Evolutionary conservation across 2,888 invertebrate genomes (phyloP), one percentile per base, ranked within the genome.

Genomic region (Coleophora flavipennella): DNA sequence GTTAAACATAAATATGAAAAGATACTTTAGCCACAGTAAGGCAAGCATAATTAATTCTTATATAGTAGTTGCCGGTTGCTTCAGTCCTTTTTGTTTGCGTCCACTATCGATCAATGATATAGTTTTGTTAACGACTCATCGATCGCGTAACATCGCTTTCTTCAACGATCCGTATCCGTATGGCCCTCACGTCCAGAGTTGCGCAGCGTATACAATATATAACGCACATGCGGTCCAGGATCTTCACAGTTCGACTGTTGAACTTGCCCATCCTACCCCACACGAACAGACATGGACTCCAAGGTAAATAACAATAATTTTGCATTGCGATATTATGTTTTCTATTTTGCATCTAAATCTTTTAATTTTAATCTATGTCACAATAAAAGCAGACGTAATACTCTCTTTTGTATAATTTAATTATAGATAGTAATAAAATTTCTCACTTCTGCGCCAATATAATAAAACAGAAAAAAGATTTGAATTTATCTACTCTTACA

Each of bases 241-340:
- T 50, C 50, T 54, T 44, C 66, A 76, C 81, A 83, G 72, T 80
- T 72, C 74, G 56, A 59, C 50, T 53, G 57, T 69, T 67, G 68
- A 71, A 71, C 70, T 64, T 74, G 73, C 59, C 45, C 67, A 67
- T 57, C 67, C 66, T 14, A 66, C 62, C 62, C 71, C 62, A 78
- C 64, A 62, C 67, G 46, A 45, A 66, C 65, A 76, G 67, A 75
- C 72, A 85, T 85, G 85, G 72, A 78, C 76, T 68, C 67, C 81
- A 85, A 83, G 81, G 85, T 85, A 49, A 70, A 72, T 28, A 11
- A 29, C 10, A 29, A 3, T n/a, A n/a, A 8, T 29, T n/a, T n/a
- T 34, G 26, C 20, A 3, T 9, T 26, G 26, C 34, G 25, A n/a
- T 9, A 11, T 12, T n/a, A n/a, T n/a, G n/a, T n/a, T n/a, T n/a